Evolutionary conservation across 53 echinoderm and acorn worm species (phyloP).

Genomic region (Mesocentrotus franciscanus): DNA sequence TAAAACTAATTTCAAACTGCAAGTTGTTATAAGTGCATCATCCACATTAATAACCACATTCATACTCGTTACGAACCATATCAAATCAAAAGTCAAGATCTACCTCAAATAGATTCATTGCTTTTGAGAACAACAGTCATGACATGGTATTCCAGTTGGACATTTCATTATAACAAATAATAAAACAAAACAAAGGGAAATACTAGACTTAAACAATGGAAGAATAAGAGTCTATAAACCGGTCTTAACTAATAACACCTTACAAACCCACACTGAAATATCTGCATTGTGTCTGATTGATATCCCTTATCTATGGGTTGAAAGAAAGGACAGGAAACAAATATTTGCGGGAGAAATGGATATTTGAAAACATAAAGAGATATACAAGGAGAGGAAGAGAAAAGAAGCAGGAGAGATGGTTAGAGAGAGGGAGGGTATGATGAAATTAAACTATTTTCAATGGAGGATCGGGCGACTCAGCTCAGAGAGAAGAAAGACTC

Average conservation of each 20-base stretch:
- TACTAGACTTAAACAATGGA: not conserved
- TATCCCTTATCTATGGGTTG: not conserved
- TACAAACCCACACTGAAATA: not conserved
- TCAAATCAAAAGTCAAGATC: not conserved
- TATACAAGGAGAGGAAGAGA: not conserved
- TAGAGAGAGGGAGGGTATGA: not conserved
- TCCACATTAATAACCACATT: not conserved
- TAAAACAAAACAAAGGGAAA: not conserved
- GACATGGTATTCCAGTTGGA: not conserved
- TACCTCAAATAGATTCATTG: not conserved
- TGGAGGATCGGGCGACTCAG: not conserved
- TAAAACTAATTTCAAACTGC: not conserved
- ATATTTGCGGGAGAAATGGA: not conserved
- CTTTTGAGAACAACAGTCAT: not conserved
- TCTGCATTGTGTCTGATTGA: not conserved
- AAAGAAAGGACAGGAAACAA: not conserved
- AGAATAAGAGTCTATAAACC: not conserved
- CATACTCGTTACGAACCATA: not conserved
- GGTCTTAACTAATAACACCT: not conserved
- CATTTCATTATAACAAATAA: too few species aligned
- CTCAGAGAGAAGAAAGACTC: constrained; percentile 19
- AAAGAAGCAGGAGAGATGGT: not conserved
- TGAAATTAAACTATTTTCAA: constrained; percentile 21
- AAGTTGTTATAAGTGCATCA: not conserved
- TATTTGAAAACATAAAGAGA: not conserved